Conservation (phyloP, 1,140 invertebrate species). For the Drosophila sechellia region DNA sequence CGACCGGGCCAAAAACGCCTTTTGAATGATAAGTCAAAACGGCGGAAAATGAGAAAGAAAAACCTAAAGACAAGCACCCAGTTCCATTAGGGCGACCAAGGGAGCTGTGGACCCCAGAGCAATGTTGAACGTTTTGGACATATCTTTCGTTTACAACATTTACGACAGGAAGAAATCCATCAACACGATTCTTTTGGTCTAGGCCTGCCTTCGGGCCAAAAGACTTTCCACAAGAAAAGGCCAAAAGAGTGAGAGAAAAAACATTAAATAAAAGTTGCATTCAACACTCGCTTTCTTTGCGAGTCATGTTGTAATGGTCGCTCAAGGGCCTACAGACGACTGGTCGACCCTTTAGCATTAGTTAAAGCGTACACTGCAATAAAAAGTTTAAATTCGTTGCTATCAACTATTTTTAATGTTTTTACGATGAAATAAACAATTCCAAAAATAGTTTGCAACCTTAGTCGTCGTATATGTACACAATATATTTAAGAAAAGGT, state of each 20-base stretch:
- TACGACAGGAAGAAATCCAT: conserved; percentile 82
- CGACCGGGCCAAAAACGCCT: conserved; percentile 41
- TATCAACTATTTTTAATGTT: too few species aligned
- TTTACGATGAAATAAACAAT: neutral
- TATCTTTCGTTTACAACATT: conserved; percentile 56
- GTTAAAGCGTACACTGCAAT: conserved; percentile 11
- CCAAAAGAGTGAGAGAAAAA: conserved; percentile 18
- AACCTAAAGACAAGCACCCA: conserved; percentile 13
- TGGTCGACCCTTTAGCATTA: conserved; percentile 34
- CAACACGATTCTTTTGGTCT: conserved; percentile 68
- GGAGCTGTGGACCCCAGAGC: conserved; percentile 28
- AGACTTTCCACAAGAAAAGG: conserved; percentile 45
- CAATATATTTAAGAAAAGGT: too few species aligned
- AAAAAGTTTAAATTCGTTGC: neutral
- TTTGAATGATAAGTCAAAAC: conserved; percentile 54
- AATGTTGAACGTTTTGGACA: conserved; percentile 50
- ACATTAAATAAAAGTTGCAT: conserved; percentile 74
- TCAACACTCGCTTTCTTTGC: conserved; percentile 80
- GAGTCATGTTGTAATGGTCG: conserved; percentile 71
- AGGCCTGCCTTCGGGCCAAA: conserved; percentile 39
- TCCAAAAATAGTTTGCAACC: neutral
- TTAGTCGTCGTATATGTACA: too few species aligned
- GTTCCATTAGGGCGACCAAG: conserved; percentile 18
- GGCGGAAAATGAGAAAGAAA: conserved; percentile 27
- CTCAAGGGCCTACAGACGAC: conserved; percentile 34